Base-by-base conservation (phyloP, 2,888 invertebrate genomes). In the Nemapogon koenigi region DNA sequence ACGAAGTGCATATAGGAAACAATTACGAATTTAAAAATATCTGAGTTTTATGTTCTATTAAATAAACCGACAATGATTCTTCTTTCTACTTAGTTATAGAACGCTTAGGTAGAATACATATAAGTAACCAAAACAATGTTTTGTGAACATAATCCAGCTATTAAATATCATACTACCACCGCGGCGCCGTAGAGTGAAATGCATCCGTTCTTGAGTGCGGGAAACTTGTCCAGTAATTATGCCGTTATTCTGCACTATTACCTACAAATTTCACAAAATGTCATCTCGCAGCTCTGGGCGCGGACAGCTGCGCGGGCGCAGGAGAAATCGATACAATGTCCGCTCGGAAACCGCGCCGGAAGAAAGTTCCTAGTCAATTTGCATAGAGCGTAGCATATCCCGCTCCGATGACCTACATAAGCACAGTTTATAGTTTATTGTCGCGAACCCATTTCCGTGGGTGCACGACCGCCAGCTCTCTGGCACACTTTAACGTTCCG, bases 331-430 rank as follows among this genome's bases (percentile, higher is more conserved):
- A 62, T 60, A 68, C 66, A 68, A 66, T 64, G 33, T 17, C 27
- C 29, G 28, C 30, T 30, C 13, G 36, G 32, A 40, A 40, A 36
- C 40, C 31, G 35, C 36, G 33, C 41, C 64, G 69, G 68, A 71
- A 75, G 73, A 75, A 75, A 78, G 75, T 73, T 75, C 70, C 69
- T 69, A 66, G 62, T 50, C 55, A 52, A 75, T 75, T 73, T 70
- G 65, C 76, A 76, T 72, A 62, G 66, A 56, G 52, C 55, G 59
- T 48, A 47, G 47, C 48, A 41, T 53, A 50, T 47, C 46, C 46
- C 46, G 46, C 47, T 26, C 42, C 47, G 76, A 73, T 75, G 73
- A 55, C 72, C 75, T 48, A 75, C 72, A 61, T 70, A 73, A 73
- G 71, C 72, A 69, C 51, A 58, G 51, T 58, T 58, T 58, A 61